Conservation (phyloP, 2,113 vertebrate species). For the Brachyistius frenatus region DNA sequence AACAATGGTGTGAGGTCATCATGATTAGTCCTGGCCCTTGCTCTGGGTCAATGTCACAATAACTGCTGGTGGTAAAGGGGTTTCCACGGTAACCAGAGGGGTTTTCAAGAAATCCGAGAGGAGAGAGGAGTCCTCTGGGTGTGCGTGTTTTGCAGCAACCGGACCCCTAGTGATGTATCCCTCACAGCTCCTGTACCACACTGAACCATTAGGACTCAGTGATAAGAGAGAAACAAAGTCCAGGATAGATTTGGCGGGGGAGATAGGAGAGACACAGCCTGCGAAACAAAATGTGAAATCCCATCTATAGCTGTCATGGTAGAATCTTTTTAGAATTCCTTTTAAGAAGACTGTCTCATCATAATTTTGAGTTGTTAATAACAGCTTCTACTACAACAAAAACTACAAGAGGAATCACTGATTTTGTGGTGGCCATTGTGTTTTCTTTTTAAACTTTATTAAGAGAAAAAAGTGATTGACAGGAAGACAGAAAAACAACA, state of each 20-base stretch:
- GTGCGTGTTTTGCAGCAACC: slow-evolving; percentile 53
- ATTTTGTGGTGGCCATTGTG: slow-evolving; percentile 2
- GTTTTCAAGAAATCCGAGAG: slow-evolving; percentile 44
- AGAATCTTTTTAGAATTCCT: slow-evolving; percentile 1
- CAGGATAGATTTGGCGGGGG: slow-evolving; percentile 26
- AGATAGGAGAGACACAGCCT: slow-evolving; percentile 27
- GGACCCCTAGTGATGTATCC: slow-evolving; percentile 66
- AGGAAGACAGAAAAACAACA: no score
- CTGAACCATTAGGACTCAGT: slow-evolving; percentile 63
- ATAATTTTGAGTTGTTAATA: slow-evolving; percentile 49
- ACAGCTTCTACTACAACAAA: slow-evolving; percentile 22
- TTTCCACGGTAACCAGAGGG: slow-evolving; percentile 63
- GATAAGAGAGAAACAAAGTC: slow-evolving; percentile 57
- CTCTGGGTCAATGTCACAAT: slow-evolving; percentile 78
- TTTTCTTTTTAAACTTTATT: neutral
- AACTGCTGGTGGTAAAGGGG: slow-evolving; percentile 68
- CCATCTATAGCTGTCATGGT: slow-evolving; percentile 13
- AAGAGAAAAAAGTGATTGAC: no score
- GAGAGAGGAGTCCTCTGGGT: slow-evolving; percentile 50
- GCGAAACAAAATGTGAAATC: slow-evolving; percentile 15
- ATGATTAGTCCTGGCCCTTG: slow-evolving; percentile 56
- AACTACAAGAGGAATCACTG: slow-evolving; percentile 38
- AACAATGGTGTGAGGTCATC: slow-evolving; percentile 69
- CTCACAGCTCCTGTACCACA: slow-evolving; percentile 43
- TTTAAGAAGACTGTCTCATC: slow-evolving; percentile 20